Percentiles rank a stretch among this genome's conserved stretches.
Evolutionary conservation across 2,888 invertebrate genomes (phyloP).

Genomic region (Nemotelus nigrinus): DNA sequence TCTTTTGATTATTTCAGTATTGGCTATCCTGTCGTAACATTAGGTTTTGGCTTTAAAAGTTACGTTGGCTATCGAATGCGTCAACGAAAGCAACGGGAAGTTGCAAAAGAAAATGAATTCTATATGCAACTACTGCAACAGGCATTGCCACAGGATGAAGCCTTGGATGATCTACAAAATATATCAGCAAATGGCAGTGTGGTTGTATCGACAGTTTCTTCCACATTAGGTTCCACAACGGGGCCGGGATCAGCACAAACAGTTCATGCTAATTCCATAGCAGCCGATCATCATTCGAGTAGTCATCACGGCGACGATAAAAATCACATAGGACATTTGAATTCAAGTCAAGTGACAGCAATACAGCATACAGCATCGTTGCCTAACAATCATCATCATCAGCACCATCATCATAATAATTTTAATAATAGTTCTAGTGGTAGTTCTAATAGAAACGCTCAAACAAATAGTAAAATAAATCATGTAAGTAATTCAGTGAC

Average conservation of each 20-base stretch:
- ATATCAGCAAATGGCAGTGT: conserved; percentile 32
- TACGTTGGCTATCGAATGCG: conserved; percentile 90
- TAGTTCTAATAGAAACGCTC: conserved; percentile 55
- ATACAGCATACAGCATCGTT: conserved; percentile 37
- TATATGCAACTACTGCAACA: conserved; percentile 91
- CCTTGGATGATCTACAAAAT: conserved; percentile 54
- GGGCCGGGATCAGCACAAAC: conserved; percentile 49
- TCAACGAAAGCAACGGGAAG: conserved; percentile 90
- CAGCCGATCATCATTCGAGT: conserved; percentile 50
- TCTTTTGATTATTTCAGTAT: conserved; percentile 68
- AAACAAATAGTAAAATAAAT: conserved; percentile 53
- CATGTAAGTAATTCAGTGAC: conserved; percentile 45
- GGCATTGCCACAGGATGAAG: conserved; percentile 78
- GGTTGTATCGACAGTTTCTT: conserved; percentile 35
- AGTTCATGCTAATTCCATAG: conserved; percentile 54
- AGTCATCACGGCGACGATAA: conserved; percentile 56
- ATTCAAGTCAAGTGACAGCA: conserved; percentile 49
- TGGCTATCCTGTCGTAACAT: conserved; percentile 93
- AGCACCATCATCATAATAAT: conserved; percentile 52
- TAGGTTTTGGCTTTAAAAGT: conserved; percentile 95
- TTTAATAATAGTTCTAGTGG: conserved; percentile 53
- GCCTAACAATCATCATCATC: conserved; percentile 44
- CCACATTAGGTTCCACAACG: conserved; percentile 50
- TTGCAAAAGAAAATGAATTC: conserved; percentile 94
- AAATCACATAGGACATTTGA: conserved; percentile 56